Base-by-base conservation (phyloP, 1,140 invertebrate species). In the Medauroidea extradentata region DNA sequence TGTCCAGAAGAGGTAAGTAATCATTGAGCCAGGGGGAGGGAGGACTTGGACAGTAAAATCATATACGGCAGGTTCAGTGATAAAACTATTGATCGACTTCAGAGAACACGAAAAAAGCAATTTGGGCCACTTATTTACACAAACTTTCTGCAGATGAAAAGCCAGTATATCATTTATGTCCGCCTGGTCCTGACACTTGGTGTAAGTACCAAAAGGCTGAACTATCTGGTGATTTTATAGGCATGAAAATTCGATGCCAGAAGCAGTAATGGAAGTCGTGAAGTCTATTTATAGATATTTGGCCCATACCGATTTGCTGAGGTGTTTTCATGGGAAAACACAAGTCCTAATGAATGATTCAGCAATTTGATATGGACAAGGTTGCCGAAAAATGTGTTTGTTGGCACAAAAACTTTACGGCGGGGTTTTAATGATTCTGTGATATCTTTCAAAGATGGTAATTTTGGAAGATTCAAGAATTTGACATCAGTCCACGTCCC, bases 351-450 rank as follows among this genome's bases (percentile, higher is more conserved):
- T 60, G 16, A 34, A 34, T 34, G 5, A 49, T 42, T 51, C 49
- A 64, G 61, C 39, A 38, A 49, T 42, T 18, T 64, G 3, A 48
- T 65, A 34, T 65, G 61, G 63, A 24, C 34, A 13, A 3, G 57
- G 13, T 23, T 62, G 24, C 60, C 60, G n/a, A n/a, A 65, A 62
- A 62, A 54, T 21, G 48, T 53, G 9, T 65, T 65, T 56, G 61
- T 63, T 23, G 52, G 60, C 18, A 13, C 11, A 51, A 29, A 57
- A 59, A 57, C 41, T 25, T 56, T 65, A 38, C 38, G 46, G 23
- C 24, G 62, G 4, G 52, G 27, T 27, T 50, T 51, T 3, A n/a
- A 60, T 61, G 58, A 29, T 34, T 43, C 39, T 39, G 51, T 64
- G 14, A 38, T 57, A 46, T 42, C 34, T 13, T 61, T 63, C 44